Base-by-base conservation (phyloP, 2,113 vertebrate genomes). In the Anarhynchus alexandrinus region DNA sequence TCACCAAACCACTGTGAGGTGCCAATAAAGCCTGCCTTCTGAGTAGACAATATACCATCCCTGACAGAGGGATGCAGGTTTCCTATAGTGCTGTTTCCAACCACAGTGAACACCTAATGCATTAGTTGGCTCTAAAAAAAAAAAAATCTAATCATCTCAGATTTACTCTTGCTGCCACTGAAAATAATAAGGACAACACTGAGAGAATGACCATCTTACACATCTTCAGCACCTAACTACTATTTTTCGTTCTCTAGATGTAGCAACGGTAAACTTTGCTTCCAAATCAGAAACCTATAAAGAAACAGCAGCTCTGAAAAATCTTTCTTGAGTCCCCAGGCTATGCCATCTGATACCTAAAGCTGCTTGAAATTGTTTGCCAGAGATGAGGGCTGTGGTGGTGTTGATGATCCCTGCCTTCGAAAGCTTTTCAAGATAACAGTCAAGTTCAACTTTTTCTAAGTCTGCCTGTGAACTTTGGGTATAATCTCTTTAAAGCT, bases 321-420 rank as follows among this genome's bases (percentile, higher is more conserved):
- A 94, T 94, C 82, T 95, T 88, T 91, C 90, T 86, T 45, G 23
- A 72, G 67, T 92, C 81, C 61, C 78, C 82, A 66, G 36, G 89
- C 88, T 86, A 88, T 36, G 89, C 32, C 86, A 96, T 96, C 95
- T 97, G 88, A 96, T 94, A 96, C 88, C 80, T 97, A 98, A 98
- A 98, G 97, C 96, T 96, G 92, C 94, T 98, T 97, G 98, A 96
- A 98, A 97, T 96, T 96, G 84, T 97, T 98, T 98, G 96, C 52
- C 6, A 79, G 91, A 77, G 15, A 88, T 83, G 88, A 97, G 95
- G 96, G 29, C 78, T 88, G 54, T 90, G 84, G 80, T 97, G 95
- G 69, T 86, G 95, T 30, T 96, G 96, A 97, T 95, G 97, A 97
- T 97, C 96, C 90, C 85, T 43, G 40, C 38, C 80, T 95, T 91